Base-by-base conservation (phyloP, 2,888 invertebrate genomes). In the Drosophila fulvimacula region DNA sequence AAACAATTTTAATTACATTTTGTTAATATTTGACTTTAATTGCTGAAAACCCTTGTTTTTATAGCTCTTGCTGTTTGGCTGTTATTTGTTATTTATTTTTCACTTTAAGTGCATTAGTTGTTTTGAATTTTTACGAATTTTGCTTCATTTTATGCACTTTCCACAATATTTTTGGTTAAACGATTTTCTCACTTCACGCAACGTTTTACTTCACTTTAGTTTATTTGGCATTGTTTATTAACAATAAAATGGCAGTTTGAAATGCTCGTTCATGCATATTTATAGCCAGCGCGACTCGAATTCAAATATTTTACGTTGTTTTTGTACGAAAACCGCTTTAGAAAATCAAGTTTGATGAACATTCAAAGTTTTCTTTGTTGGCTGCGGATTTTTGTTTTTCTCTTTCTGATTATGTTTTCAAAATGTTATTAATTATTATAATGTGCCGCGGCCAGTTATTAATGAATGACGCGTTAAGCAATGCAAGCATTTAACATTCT, bases 251-350 rank as follows among this genome's bases (percentile, higher is more conserved):
- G 59, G 42, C 49, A 58, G 63, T 58, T 72, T 72, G 63, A 80
- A 77, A 69, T 73, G 77, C 53, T 57, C 46, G 71, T 75, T 84
- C 84, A 83, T 83, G 79, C 69, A 87, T 87, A 83, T 83, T 83
- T 81, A 83, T 76, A 76, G 69, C 49, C 56, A 30, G 53, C 65
- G 30, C 59, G 57, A n/a, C n/a, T 30, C 53, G 52, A 59, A 72
- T 51, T 49, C 27, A 61, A 62, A 68, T 73, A 63, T 64, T 64
- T 62, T 11, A 15, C 5, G n/a, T 17, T 30, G 30, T 30, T 46
- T 59, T 44, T 52, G 56, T 52, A 21, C n/a, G 30, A 58, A 72
- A 76, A 64, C 68, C 73, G 80, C 64, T 82, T 74, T 61, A 69
- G 67, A 70, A 81, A 83, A 83, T 86, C 82, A 76, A 86, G 82